Evolutionary conservation across 2,888 invertebrate species (phyloP).

Genomic region (Dryocosmus kuriphilus): DNA sequence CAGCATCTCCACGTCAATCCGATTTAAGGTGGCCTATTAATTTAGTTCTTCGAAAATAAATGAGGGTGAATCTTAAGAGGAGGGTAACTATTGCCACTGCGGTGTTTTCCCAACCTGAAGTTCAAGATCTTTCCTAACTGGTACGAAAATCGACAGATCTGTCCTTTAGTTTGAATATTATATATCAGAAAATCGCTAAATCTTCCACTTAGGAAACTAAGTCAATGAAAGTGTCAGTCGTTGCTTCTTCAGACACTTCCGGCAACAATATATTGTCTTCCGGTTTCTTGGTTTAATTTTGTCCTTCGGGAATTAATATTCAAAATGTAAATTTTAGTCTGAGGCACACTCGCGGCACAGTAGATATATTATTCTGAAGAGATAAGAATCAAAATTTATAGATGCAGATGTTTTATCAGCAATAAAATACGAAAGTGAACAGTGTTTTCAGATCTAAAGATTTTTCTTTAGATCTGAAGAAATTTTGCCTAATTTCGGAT

Average conservation of each 20-base stretch:
- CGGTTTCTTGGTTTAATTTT: not conserved
- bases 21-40: constrained; percentile 66
- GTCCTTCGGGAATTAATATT: not conserved
- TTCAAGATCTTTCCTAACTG: not conserved
- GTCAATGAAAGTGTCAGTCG: not conserved
- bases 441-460: no score
- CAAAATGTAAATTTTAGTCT: not conserved
- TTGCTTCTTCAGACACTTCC: not conserved
- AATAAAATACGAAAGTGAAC: no score
- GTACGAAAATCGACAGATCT: constrained; percentile 1
- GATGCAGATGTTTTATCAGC: no score
- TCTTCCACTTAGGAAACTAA: not conserved
- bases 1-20: constrained; percentile 64
- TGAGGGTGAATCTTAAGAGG: not conserved
- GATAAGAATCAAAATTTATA: no score
- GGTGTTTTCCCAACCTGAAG: not conserved
- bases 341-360: no score
- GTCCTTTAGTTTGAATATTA: not conserved
- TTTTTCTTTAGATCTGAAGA: no score
- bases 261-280: not conserved
- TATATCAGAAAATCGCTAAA: not conserved
- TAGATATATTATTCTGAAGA: no score
- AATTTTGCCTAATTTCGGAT: no score
- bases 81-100: not conserved
- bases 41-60: constrained; percentile 56